Evolutionary conservation across 2,888 invertebrate species (phyloP), one percentile per base, ranked within the genome.

Genomic region (Microplitis manilae): DNA sequence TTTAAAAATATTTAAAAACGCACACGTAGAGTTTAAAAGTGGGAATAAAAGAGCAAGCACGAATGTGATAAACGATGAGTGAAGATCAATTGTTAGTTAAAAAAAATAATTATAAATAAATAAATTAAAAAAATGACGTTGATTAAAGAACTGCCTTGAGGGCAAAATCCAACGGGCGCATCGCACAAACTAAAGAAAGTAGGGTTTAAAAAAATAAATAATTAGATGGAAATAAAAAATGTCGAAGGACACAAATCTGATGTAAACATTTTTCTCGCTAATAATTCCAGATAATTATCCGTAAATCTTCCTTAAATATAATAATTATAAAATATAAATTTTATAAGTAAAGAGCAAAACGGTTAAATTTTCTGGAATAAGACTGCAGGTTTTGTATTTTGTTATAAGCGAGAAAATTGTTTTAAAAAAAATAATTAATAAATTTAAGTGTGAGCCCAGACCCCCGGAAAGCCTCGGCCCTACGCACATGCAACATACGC

Each of bases 361-460:
- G 20, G 62, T 50, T 8, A 9, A 30, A 30, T 8, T 13, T 8
- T 15, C 62, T 62, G 62, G 62, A 6, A 62, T 8, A 62, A 62
- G 62, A 62, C 62, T 62, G 62, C 62, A 9, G 5, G 50, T 50
- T 50, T 50, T 50, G 9, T 50, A 13, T 50, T 15, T 15, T 62
- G 15, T 62, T 62, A 7, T 15, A 17, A 15, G 20, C 62, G 20
- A 62, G 20, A 78, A 79, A n/a, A 78, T 68, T 69, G 68, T 62
- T 62, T 15, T 62, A 8, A n/a, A 62, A n/a, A 8, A 62, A 62
- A 8, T 62, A 20, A 62, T 15, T 17, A 62, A n/a, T 20, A 62
- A 62, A 62, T 15, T 62, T 62, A 20, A 73, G 80, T 79, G 81
- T 81, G 80, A 83, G 83, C 84, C 83, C 84, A 81, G 78, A 81